phyloP scores from a whole-genome alignment of 2,888 invertebrate genomes.

The Drosophila meridionalis region DNA sequence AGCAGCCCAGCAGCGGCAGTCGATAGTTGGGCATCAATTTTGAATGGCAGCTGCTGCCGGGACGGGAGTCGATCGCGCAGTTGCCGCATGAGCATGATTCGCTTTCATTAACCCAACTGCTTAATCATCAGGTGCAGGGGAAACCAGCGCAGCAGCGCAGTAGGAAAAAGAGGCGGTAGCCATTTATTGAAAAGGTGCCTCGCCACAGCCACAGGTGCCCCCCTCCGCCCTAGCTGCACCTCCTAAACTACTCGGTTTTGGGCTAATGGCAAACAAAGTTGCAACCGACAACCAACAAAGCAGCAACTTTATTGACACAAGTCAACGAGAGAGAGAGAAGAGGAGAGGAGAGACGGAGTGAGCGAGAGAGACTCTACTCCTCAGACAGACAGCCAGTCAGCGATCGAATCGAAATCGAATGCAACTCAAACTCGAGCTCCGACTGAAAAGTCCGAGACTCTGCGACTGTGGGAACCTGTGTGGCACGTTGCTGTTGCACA shows the following conservation, averaged over 20 bases:
- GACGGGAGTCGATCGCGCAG: constrained; percentile 35
- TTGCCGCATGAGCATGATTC: constrained; percentile 77
- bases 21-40: constrained; percentile 43
- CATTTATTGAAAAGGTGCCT: constrained; percentile 72
- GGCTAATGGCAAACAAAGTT: constrained; percentile 42
- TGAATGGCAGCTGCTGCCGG: constrained; percentile 59
- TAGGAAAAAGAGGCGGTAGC: constrained; percentile 56
- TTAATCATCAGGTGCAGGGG: constrained; percentile 69
- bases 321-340: constrained; percentile 27
- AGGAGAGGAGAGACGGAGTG: background rate
- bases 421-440: constrained; percentile 33
- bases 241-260: constrained; percentile 21
- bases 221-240: constrained; percentile 6
- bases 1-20: constrained; percentile 20
- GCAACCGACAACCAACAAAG: constrained; percentile 39
- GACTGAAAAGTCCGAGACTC: constrained; percentile 42
- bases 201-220: background rate
- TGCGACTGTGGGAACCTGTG: constrained; percentile 74
- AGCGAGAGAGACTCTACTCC: constrained; percentile 17
- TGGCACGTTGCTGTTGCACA: constrained; percentile 24
- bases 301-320: constrained; percentile 69
- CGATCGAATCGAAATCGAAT: constrained; percentile 52
- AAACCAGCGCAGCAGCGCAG: constrained; percentile 4
- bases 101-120: constrained; percentile 79
- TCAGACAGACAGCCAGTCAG: constrained; percentile 34